These are phyloP conservation scores for Bimastos eiseni DNA, from an alignment of 2,888 invertebrate genomes.

Conservation along the genomic window DNA sequence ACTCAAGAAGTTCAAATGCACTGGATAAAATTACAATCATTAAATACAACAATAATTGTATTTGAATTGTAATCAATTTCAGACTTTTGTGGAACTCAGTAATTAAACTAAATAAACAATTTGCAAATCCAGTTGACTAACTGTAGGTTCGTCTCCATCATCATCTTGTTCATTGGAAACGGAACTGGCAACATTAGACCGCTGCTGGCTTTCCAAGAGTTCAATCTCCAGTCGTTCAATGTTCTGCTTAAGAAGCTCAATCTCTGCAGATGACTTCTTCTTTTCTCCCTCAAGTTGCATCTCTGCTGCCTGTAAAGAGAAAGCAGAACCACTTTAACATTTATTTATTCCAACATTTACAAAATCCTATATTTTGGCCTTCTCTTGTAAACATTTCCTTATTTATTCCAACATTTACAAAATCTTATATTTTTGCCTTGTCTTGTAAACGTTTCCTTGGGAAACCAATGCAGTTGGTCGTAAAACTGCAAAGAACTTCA, in stretches of 20 bases:
- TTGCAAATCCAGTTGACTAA: conserved; percentile 1
- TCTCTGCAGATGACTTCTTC: not conserved
- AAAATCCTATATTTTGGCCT: not conserved
- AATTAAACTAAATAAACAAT: not conserved
- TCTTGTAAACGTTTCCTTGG: too few species aligned
- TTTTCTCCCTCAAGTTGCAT: not conserved
- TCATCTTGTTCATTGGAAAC: not conserved
- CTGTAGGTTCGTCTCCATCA: not conserved
- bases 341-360: too few species aligned
- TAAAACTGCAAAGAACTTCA: too few species aligned
- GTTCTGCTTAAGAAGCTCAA: conserved; percentile 1
- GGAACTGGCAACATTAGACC: not conserved
- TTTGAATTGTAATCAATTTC: not conserved
- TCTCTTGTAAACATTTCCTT: not conserved
- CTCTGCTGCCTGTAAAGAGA: not conserved
- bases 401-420: not conserved
- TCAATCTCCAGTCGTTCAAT: conserved; percentile 1
- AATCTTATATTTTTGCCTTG: too few species aligned
- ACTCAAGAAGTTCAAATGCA: not conserved
- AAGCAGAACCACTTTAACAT: not conserved
- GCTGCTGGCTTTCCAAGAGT: not conserved
- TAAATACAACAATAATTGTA: not conserved
- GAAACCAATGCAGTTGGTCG: too few species aligned
- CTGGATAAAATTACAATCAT: not conserved
- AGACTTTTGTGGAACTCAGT: not conserved